Base-by-base conservation (phyloP, 2,888 invertebrate species). In the Patella depressa region DNA sequence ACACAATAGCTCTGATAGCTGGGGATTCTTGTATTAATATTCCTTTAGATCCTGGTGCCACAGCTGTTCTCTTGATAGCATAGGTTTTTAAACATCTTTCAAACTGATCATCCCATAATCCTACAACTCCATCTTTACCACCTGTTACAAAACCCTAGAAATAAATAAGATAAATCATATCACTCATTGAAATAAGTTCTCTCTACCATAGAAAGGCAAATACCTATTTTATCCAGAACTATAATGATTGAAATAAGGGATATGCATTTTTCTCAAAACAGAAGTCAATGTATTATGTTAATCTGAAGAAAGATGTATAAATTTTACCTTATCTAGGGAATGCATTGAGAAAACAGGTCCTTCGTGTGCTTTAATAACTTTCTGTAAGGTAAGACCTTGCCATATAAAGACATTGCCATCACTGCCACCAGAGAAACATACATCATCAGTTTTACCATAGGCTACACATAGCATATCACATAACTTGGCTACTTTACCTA, bases 331-430 rank as follows among this genome's bases (percentile, higher is more conserved):
- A 75, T 91, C 91, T 17, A 91, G 85, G 12, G 91, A 89, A 78
- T 91, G 89, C 87, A 92, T 91, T 79, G 92, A 89, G 86, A 92
- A 92, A 72, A 91, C 84, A 14, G 92, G 92, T 29, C 91, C 92
- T 54, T 91, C 89, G 83, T 92, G 92, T 14, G 91, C 92, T 78
- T 91, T 91, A 12, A 92, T 85, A n/a, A 87, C 88, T 78, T 89
- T 89, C 77, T 87, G 84, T 45, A 92, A 85, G 1, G 79, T 86
- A n/a, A 80, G 84, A 11, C 89, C 89, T 59, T 87, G 83, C 91
- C 92, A 92, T n/a, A 91, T 83, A 82, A 91, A 91, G 76, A 92
- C 89, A 77, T 85, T 82, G 1, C 92, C 92, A 80, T 89, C 90
- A 76, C 89, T 88, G n/a, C 91, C 90, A 14, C 92, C 92, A 17